These are phyloP conservation scores for Balaeniceps rex DNA, from an alignment of 2,113 vertebrate species.

Conservation along the genomic window DNA sequence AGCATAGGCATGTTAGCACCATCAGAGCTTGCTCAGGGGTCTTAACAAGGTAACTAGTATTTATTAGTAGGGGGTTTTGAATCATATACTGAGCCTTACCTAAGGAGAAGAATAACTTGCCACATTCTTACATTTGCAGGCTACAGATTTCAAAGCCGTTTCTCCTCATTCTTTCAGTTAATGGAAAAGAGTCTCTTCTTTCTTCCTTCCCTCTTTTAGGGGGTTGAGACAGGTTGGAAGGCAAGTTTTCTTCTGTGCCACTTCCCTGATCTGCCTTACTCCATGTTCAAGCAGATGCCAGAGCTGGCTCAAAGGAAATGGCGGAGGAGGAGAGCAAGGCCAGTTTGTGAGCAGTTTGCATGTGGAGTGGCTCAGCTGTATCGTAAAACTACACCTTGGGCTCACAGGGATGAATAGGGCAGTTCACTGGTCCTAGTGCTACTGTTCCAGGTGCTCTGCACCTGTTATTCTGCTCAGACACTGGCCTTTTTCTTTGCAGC, in stretches of 20 bases:
- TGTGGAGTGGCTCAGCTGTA: not conserved
- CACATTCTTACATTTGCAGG: not conserved
- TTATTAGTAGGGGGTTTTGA: not conserved
- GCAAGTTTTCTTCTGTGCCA: not conserved
- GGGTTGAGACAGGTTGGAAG: not conserved
- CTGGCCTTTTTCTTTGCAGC: not conserved
- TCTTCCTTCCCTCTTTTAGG: not conserved
- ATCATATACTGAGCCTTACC: not conserved
- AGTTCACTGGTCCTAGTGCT: not conserved
- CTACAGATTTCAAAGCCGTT: not conserved
- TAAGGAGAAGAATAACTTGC: not conserved
- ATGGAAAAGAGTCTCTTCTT: not conserved
- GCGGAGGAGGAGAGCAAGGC: not conserved
- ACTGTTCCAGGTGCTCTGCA: conserved; percentile 33
- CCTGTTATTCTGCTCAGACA: conserved; percentile 11
- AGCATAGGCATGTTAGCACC: not conserved
- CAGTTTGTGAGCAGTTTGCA: not conserved
- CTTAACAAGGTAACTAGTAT: not conserved
- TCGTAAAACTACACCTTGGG: not conserved
- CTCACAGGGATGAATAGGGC: not conserved
- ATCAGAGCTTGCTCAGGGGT: not conserved
- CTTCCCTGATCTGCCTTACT: not conserved
- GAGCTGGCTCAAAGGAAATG: not conserved
- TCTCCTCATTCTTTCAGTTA: not conserved
- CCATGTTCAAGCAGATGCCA: not conserved